Conservation (phyloP, 2,797 vertebrate species). For the Alca torda region DNA sequence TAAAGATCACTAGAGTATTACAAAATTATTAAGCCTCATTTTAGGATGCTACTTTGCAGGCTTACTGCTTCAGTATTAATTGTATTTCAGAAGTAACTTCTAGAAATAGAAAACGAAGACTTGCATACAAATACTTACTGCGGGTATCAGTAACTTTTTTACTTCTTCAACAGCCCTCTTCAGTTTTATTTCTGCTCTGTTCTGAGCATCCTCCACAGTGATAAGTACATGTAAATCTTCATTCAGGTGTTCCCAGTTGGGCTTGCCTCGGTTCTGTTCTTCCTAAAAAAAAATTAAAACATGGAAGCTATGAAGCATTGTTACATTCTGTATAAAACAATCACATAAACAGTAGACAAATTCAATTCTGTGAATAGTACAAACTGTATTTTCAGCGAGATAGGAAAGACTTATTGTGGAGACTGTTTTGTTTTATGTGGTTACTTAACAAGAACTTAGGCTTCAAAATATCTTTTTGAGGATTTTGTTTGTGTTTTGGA, state of each 20-base stretch:
- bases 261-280: conserved; percentile 98
- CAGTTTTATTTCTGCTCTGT: conserved; percentile 97
- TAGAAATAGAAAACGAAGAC: background rate
- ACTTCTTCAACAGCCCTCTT: conserved; percentile 97
- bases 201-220: conserved; percentile 98
- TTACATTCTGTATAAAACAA: background rate
- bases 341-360: background rate
- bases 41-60: background rate
- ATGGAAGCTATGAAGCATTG: background rate
- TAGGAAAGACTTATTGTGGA: background rate
- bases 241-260: conserved; percentile 99
- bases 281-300: conserved; percentile 79
- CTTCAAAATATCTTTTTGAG: background rate
- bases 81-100: background rate
- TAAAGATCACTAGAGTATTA: background rate
- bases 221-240: conserved; percentile 98
- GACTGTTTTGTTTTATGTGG: background rate
- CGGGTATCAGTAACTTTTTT: conserved; percentile 95
- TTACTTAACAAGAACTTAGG: background rate
- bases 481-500: background rate
- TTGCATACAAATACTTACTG: conserved; percentile 84
- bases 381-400: background rate
- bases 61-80: background rate
- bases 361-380: background rate
- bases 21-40: background rate